phyloP scores from a whole-genome alignment of 2,797 vertebrate genomes.

The Vultur gryphus region DNA sequence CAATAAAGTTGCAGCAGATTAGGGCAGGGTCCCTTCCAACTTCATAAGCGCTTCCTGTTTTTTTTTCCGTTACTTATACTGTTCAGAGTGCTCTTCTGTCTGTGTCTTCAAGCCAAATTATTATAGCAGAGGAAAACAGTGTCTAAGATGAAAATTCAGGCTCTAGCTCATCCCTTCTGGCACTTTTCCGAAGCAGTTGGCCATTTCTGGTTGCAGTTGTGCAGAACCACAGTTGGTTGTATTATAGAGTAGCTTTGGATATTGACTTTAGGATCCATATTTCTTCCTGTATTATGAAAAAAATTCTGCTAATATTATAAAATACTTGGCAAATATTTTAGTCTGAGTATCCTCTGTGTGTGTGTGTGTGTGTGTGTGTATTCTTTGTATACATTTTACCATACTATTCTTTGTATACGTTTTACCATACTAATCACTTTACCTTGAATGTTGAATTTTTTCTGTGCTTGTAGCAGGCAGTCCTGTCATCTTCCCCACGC shows the following conservation, averaged over 20 bases:
- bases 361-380: not conserved
- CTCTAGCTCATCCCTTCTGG: not conserved
- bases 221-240: not conserved
- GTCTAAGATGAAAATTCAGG: not conserved
- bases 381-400: not conserved
- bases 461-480: not conserved
- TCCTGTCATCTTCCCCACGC: not conserved
- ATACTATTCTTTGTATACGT: not conserved
- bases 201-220: not conserved
- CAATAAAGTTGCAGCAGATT: not conserved
- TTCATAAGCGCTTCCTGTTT: accelerated
- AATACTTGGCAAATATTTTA: not conserved
- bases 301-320: not conserved
- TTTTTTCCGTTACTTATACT: not conserved
- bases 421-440: not conserved
- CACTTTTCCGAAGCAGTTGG: not conserved
- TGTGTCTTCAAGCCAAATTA: not conserved
- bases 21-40: not conserved
- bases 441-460: not conserved
- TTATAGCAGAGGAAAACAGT: not conserved
- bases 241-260: not conserved
- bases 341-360: not conserved
- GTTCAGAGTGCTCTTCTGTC: not conserved
- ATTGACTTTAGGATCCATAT: not conserved
- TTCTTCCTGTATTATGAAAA: not conserved